Conservation (phyloP, 2,888 invertebrate species). For the Drosophila robusta region DNA sequence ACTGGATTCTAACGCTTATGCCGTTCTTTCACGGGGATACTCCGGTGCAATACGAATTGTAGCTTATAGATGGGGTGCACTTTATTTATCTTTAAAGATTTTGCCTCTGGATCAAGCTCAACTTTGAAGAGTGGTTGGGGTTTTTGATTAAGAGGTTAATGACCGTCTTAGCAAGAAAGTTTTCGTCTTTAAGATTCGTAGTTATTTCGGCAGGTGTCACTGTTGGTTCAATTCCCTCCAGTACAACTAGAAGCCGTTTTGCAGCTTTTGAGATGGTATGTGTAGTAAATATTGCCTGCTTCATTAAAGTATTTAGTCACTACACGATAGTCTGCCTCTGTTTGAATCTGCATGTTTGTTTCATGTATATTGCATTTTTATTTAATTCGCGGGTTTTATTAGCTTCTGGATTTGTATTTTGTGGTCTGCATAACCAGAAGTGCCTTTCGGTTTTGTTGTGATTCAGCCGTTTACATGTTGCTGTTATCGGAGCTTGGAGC, state of each 20-base stretch:
- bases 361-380: not conserved
- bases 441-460: too few species aligned
- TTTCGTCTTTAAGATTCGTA: too few species aligned
- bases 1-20: not conserved
- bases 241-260: not conserved
- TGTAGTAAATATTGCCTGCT: not conserved
- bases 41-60: not conserved
- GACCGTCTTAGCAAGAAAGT: too few species aligned
- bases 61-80: not conserved
- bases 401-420: too few species aligned
- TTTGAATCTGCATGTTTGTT: not conserved
- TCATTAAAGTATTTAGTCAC: not conserved
- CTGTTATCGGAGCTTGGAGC: too few species aligned
- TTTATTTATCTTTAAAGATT: not conserved
- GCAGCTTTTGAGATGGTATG: not conserved
- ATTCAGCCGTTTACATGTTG: too few species aligned
- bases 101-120: not conserved
- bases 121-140: not conserved
- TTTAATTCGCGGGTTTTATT: too few species aligned
- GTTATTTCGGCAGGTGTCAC: too few species aligned
- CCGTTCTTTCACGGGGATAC: too few species aligned
- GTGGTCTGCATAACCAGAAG: too few species aligned
- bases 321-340: too few species aligned
- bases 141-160: not conserved
- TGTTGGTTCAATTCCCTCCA: not conserved